Evolutionary conservation across 2,888 invertebrate genomes (phyloP).

Genomic region (Xylota segnis): DNA sequence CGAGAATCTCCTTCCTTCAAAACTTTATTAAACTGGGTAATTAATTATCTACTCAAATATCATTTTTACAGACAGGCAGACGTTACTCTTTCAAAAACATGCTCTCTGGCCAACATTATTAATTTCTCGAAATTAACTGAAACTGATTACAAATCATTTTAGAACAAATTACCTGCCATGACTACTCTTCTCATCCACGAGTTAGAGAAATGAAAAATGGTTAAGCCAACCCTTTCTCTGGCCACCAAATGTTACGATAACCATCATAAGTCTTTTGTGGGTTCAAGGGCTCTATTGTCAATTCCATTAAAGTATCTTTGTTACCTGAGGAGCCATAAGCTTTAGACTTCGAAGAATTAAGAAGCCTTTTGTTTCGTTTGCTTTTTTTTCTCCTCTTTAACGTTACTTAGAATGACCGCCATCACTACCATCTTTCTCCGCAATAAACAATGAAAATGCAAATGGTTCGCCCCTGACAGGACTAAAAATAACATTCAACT

Average conservation of each 20-base stretch:
- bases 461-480: slow-evolving; percentile 13
- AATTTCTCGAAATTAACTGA: slow-evolving; percentile 9
- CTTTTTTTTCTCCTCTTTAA: not conserved
- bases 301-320: slow-evolving; percentile 5
- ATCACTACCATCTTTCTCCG: not conserved
- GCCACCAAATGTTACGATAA: slow-evolving; percentile 16
- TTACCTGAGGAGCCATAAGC: not conserved
- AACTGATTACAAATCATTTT: slow-evolving; percentile 29
- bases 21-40: not conserved
- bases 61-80: slow-evolving; percentile 2
- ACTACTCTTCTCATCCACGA: slow-evolving; percentile 3
- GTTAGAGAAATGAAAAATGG: slow-evolving; percentile 4
- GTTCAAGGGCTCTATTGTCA: not conserved
- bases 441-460: slow-evolving; percentile 42
- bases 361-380: not conserved
- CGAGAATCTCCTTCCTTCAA: not conserved
- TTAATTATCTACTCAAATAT: not conserved
- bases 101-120: not conserved
- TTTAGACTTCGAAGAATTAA: not conserved
- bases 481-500: slow-evolving; percentile 14
- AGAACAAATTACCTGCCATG: slow-evolving; percentile 30
- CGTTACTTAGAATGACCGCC: slow-evolving; percentile 3
- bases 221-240: slow-evolving; percentile 10
- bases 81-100: not conserved
- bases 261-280: slow-evolving; percentile 6